Evolutionary conservation across 2,888 invertebrate genomes (phyloP), one percentile per base, ranked within the genome.

Genomic region (Strigamia transsilvanica): DNA sequence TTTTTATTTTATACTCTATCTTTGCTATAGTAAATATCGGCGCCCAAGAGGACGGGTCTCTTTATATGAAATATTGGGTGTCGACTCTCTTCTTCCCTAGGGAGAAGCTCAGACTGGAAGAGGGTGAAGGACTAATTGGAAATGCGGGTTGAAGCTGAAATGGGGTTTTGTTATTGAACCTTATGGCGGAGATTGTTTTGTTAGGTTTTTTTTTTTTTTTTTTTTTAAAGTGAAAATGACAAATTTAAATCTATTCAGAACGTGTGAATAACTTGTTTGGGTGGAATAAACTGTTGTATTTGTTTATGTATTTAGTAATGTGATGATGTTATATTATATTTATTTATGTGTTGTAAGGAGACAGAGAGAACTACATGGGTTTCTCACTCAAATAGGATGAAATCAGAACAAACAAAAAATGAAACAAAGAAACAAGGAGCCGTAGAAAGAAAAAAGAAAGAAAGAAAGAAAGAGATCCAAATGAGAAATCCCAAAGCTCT

Each of bases 41-140:
- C 27, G 73, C 73, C 32, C 73, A 73, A 27, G 73, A 73, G 73
- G 73, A 73, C 7, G 32, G 73, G 73, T 73, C 73, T 73, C 73
- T 73, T 73, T 73, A 73, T 73, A 73, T 73, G 73, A 73, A 73
- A 73, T 73, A 73, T 73, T 73, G 73, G 73, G 73, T 73, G 73
- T 73, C 27, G 73, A 73, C 73, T 73, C 73, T 73, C 73, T 23
- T 73, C 73, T 32, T 73, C 73, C 73, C 73, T 32, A 15, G 73
- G 73, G 73, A 73, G 32, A 27, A 73, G 73, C 73, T 27, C 32
- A 73, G 73, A 73, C 13, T 56, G n/a, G 6, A n/a, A 27, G 73
- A 27, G 73, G 73, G 73, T 73, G 73, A 27, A 73, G 73, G 73
- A 73, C 73, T 73, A 73, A 73, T 73, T 73, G 73, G 73, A 73